phyloP scores from a whole-genome alignment of 2,113 vertebrate species.

The Delphinapterus leucas region DNA sequence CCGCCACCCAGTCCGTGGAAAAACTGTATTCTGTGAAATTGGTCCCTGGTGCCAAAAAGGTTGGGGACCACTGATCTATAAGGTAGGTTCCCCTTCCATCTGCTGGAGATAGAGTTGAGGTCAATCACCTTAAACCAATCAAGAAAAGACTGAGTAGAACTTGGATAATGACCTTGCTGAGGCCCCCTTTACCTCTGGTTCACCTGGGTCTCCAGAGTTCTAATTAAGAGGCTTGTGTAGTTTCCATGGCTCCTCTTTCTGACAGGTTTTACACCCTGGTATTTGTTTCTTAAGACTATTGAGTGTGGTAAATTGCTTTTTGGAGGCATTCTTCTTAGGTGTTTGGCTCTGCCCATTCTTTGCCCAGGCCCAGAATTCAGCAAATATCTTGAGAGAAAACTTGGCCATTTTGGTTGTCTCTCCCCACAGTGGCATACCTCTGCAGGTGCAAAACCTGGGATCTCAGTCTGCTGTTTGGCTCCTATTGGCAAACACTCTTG shows the following conservation, averaged over 20 bases:
- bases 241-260: neutral
- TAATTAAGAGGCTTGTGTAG: neutral
- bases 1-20: too few relatives aligned
- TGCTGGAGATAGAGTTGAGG: neutral
- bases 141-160: neutral
- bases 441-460: neutral
- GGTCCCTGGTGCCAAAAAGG: too few relatives aligned
- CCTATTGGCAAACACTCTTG: neutral
- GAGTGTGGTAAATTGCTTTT: neutral
- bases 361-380: neutral
- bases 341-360: neutral
- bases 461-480: neutral
- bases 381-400: neutral
- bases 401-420: neutral
- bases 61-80: too few relatives aligned
- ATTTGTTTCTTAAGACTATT: neutral
- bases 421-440: neutral
- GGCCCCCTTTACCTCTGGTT: neutral
- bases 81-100: neutral
- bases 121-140: neutral
- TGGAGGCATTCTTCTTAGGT: neutral
- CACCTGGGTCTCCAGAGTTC: neutral
- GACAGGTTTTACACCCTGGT: neutral
- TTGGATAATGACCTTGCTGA: neutral
- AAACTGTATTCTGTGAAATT: too few relatives aligned